Evolutionary conservation across 2,797 vertebrate species (phyloP), one percentile per base, ranked within the genome.

Genomic region (Xenops minutus): DNA sequence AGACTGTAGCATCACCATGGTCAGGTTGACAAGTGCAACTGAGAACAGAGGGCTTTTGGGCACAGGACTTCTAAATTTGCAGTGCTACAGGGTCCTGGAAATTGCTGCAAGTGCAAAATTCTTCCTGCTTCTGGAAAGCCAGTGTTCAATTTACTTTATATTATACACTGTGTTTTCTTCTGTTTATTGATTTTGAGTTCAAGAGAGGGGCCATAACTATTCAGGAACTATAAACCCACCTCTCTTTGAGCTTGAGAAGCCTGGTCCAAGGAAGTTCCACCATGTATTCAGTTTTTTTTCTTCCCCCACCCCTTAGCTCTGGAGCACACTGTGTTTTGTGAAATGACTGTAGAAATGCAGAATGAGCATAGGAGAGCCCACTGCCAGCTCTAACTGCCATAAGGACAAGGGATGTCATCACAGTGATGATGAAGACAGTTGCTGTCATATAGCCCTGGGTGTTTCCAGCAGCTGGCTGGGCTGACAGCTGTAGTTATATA

Each of bases 321-420:
- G 37, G 17, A 63, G 32, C 20, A 46, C 1, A 0, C 2, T 68
- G 34, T 51, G 9, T 62, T 81, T 84, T 72, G 43, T 17, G 74
- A 64, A 62, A 63, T 1, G 2, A 55, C 10, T 16, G 27, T 49
- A 84, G 39, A 66, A 84, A 32, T 23, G 37, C 41, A 71, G 43
- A 67, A 59, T 56, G 20, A 56, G 26, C 0, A 0, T 9, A 24
- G 34, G 12, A 9, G 24, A 8, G 6, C 54, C 27, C 10, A 3
- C 41, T 41, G 39, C 19, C 20, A 18, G 21, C 9, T 79, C 8
- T n/a, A 39, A 19, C 18, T 69, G n/a, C 62, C 3, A 2, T 44
- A 61, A 34, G 29, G 52, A 48, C 14, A 37, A 54, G 24, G 54
- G 36, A 18, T 73, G 16, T 67, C 41, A 29, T 21, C 23, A n/a